A percentile compares a stretch with the other conserved stretches of the same genome.
phyloP scores from a whole-genome alignment of 2,113 vertebrate species.

The Podocnemis expansa region DNA sequence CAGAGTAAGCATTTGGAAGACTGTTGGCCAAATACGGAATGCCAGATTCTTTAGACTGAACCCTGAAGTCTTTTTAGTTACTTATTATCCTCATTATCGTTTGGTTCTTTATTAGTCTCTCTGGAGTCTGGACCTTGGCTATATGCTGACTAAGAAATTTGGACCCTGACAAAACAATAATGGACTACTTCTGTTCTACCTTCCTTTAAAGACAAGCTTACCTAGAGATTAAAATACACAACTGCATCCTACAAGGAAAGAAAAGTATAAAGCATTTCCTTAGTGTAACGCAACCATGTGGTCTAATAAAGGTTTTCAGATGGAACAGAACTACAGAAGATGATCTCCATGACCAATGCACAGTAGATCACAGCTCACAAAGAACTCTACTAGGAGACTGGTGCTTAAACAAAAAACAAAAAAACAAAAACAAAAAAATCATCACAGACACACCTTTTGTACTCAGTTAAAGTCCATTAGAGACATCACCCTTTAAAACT shows the following conservation, averaged over 20 bases:
- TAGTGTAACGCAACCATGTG: neutral
- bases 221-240: neutral
- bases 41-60: neutral
- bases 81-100: neutral
- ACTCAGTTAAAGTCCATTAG: neutral
- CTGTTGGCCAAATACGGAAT: neutral
- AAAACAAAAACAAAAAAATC: too few species aligned
- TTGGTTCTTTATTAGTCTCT: neutral
- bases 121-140: neutral
- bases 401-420: neutral
- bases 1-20: neutral
- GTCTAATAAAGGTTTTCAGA: neutral
- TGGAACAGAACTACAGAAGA: neutral
- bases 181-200: neutral
- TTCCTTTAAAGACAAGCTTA: neutral
- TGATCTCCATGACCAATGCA: neutral
- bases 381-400: neutral
- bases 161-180: neutral
- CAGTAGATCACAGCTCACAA: neutral
- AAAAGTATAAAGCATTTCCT: neutral
- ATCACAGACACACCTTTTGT: neutral
- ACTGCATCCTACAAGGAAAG: neutral
- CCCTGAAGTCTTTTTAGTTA: neutral
- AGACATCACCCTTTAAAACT: neutral
- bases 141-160: neutral